Evolutionary conservation across 2,888 invertebrate species (phyloP).

Genomic region (Oxycera nigricornis): DNA sequence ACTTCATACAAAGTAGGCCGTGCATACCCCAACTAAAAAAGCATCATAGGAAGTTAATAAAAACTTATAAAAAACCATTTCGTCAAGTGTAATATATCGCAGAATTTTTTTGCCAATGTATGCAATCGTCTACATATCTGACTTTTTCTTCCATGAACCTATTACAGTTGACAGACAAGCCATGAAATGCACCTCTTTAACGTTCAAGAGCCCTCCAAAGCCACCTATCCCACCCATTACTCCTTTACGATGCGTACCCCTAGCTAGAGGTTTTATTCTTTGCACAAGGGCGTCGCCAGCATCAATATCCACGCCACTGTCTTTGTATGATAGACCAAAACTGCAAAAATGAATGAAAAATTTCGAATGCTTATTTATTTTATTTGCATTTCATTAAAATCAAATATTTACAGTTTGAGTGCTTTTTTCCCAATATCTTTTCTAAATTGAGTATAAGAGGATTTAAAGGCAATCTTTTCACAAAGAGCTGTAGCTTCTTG

Average conservation of each 20-base stretch:
- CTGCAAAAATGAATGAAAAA: constrained; percentile 35
- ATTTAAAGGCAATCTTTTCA: constrained; percentile 79
- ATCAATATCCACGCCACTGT: constrained; percentile 91
- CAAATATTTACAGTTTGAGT: constrained; percentile 72
- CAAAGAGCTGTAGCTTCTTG: constrained; percentile 77
- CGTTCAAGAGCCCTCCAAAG: constrained; percentile 92
- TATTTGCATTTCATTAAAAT: neutral
- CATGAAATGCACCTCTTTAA: constrained; percentile 66
- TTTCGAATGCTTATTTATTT: neutral
- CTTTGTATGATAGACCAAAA: constrained; percentile 77
- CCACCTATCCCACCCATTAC: constrained; percentile 86
- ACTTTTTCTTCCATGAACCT: neutral
- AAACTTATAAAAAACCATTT: too few species aligned
- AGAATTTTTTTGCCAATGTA: too few species aligned
- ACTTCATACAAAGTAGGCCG: constrained; percentile 92
- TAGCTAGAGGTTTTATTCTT: constrained; percentile 81
- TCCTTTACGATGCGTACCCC: constrained; percentile 79
- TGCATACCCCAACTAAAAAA: constrained; percentile 62
- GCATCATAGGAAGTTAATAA: too few species aligned
- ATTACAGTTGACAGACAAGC: neutral
- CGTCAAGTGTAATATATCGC: neutral
- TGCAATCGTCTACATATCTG: too few species aligned
- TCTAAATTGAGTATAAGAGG: constrained; percentile 83
- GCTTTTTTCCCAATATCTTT: constrained; percentile 91
- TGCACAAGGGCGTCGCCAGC: constrained; percentile 89